These are phyloP conservation scores for Cantharis flavilabris DNA, from an alignment of 2,888 invertebrate species.

Conservation along the genomic window DNA sequence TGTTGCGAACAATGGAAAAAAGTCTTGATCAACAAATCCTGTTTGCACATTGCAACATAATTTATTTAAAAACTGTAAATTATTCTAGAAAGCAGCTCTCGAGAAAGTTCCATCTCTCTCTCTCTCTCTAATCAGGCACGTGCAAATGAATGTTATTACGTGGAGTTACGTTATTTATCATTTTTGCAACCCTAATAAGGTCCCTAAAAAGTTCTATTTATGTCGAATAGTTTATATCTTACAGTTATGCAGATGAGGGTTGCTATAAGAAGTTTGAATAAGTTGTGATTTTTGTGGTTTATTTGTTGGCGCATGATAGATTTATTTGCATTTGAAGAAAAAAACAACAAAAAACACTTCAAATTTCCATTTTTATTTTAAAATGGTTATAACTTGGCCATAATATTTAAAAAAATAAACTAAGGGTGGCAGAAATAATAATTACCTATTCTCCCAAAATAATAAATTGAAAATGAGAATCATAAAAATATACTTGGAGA, in stretches of 20 bases:
- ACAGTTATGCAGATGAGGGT: constrained; percentile 1
- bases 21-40: not conserved
- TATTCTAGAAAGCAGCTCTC: not conserved
- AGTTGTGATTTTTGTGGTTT: constrained; percentile 4
- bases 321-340: not conserved
- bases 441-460: not conserved
- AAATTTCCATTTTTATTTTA: constrained; percentile 1
- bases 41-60: not conserved
- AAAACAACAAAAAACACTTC: not conserved
- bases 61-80: not conserved
- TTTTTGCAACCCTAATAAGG: not conserved
- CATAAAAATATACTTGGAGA: not conserved
- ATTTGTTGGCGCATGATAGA: constrained; percentile 3
- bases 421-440: not conserved
- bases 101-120: not conserved
- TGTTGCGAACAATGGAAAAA: not conserved
- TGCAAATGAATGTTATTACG: not conserved
- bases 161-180: not conserved
- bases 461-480: not conserved
- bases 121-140: not conserved
- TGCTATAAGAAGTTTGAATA: constrained; percentile 4
- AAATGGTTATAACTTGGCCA: not conserved
- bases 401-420: not conserved
- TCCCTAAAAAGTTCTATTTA: not conserved
- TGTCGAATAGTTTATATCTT: constrained; percentile 1